Conservation (phyloP, 2,113 vertebrate species). For the Hypocryptadius cinnamomeus region DNA sequence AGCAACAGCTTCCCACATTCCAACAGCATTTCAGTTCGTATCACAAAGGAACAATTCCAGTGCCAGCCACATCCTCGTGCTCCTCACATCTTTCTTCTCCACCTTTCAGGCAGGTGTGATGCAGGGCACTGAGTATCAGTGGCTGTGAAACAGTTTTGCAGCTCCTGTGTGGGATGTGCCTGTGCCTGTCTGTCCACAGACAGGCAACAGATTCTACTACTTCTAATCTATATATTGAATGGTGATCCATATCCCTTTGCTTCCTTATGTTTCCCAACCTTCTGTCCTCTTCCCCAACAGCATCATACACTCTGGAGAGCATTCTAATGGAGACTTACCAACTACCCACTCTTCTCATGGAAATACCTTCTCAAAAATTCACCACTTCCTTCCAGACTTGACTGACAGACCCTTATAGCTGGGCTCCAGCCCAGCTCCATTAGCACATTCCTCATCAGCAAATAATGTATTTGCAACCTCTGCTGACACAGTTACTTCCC, state of each 20-base stretch:
- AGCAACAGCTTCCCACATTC: not conserved
- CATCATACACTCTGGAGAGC: not conserved
- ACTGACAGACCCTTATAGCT: not conserved
- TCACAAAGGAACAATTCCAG: not conserved
- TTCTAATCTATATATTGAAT: not conserved
- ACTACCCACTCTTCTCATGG: not conserved
- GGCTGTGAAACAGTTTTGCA: not conserved
- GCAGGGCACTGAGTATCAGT: not conserved
- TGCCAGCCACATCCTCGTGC: fast-evolving
- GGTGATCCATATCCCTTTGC: not conserved
- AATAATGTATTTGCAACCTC: not conserved
- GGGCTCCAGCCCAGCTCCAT: not conserved
- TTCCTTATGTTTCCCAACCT: not conserved
- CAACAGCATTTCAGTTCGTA: not conserved
- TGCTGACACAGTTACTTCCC: not conserved
- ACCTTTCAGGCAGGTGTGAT: not conserved
- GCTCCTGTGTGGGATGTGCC: not conserved
- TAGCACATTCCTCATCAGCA: not conserved
- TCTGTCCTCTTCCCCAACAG: not conserved
- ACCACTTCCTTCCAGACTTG: not conserved
- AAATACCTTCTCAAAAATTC: not conserved
- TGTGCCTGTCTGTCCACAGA: not conserved
- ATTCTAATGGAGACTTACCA: not conserved
- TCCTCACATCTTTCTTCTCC: not conserved
- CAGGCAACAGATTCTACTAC: not conserved